Percentiles rank a stretch among this genome's conserved stretches.
Evolutionary conservation across 1,140 invertebrate species (phyloP).

Genomic region (Macrocentrus cingulum): DNA sequence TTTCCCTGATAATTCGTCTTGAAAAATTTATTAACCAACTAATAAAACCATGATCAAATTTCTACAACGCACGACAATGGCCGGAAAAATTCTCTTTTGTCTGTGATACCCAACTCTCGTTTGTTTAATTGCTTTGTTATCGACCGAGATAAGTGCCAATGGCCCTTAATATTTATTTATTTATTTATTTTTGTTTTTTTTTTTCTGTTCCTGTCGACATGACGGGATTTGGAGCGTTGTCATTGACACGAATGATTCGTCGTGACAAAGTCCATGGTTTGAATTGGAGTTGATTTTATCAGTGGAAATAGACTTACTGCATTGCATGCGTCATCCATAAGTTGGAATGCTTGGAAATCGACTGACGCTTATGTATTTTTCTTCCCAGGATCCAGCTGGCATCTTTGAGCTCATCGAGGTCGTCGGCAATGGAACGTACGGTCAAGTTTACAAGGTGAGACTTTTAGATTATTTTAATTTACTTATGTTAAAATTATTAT

Average conservation of each 20-base stretch:
- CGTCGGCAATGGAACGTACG: constrained; percentile 99
- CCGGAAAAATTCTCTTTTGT: too few species aligned
- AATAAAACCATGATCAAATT: too few species aligned
- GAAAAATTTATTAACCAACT: too few species aligned
- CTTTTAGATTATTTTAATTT: constrained; percentile 1
- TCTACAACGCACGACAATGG: too few species aligned
- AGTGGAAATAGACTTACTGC: background rate
- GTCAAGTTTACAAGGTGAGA: constrained; percentile 98
- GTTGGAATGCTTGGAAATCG: constrained; percentile 7
- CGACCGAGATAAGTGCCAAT: too few species aligned
- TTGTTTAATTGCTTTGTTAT: too few species aligned
- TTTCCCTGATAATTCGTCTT: background rate
- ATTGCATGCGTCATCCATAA: constrained; percentile 26
- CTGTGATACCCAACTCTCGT: too few species aligned
- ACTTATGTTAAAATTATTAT: constrained; percentile 17
- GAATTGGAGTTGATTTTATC: background rate
- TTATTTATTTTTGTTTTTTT: too few species aligned
- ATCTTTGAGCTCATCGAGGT: constrained; percentile 99
- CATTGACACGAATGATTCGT: constrained; percentile 19
- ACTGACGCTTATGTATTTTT: constrained; percentile 39
- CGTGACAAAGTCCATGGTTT: constrained; percentile 16
- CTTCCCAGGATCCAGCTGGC: constrained; percentile 93
- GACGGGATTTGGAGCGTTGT: too few species aligned
- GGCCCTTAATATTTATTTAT: too few species aligned
- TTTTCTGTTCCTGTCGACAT: too few species aligned